phyloP scores from a whole-genome alignment of 2,797 vertebrate species.

The Scyliorhinus canicula region DNA sequence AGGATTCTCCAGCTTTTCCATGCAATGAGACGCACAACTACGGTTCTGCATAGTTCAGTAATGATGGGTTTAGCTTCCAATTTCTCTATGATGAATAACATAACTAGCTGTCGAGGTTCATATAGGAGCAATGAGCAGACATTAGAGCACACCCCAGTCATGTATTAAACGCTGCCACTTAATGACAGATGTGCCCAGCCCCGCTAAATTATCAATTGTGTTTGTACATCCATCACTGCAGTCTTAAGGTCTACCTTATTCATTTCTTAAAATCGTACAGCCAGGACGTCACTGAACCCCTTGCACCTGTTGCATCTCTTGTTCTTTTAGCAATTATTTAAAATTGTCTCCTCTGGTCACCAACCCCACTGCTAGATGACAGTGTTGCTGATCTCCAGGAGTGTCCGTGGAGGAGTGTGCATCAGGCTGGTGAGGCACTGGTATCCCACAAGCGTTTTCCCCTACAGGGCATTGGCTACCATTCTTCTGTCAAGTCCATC shows the following conservation, averaged over 20 bases:
- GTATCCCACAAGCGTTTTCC: background rate
- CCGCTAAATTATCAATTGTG: background rate
- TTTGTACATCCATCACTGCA: background rate
- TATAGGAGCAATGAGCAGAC: background rate
- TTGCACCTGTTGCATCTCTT: background rate
- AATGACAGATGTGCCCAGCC: background rate
- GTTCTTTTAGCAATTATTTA: background rate
- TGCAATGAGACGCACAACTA: background rate
- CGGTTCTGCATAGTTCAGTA: background rate
- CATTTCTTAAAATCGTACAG: background rate
- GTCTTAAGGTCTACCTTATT: background rate
- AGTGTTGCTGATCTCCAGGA: background rate
- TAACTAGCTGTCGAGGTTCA: background rate
- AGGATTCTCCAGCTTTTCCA: background rate
- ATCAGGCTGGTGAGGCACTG: background rate
- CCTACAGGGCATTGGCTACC: background rate
- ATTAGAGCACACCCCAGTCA: background rate
- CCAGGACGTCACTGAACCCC: background rate
- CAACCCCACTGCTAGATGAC: background rate
- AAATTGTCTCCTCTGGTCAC: background rate
- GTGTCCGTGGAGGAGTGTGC: background rate
- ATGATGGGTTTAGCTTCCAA: background rate
- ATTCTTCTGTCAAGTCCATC: background rate
- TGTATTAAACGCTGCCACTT: background rate
- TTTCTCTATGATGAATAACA: background rate